Evolutionary conservation across 2,113 vertebrate species (phyloP).

Genomic region (Zosterops lateralis): DNA sequence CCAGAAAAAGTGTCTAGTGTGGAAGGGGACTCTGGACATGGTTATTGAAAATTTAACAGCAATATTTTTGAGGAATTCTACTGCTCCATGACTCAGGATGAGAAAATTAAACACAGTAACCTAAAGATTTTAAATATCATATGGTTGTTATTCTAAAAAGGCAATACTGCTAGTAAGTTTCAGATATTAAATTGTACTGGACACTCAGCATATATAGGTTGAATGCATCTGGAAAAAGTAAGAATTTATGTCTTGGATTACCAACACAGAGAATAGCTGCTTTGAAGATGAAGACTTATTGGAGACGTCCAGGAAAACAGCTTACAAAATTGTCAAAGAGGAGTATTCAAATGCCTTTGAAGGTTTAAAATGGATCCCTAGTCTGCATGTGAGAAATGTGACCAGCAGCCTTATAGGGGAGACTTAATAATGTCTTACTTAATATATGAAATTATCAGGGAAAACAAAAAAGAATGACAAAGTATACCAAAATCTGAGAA

Average conservation of each 20-base stretch:
- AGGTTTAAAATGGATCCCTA: not conserved
- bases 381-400: not conserved
- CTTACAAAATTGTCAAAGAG: not conserved
- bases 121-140: not conserved
- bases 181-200: not conserved
- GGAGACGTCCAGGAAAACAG: not conserved
- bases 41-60: not conserved
- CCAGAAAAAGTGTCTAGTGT: not conserved
- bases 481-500: not conserved
- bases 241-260: not conserved
- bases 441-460: not conserved
- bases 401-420: not conserved
- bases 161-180: not conserved
- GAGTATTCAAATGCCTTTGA: not conserved
- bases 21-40: not conserved
- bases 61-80: not conserved
- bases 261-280: not conserved
- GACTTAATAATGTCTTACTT: not conserved
- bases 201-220: not conserved
- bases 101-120: not conserved
- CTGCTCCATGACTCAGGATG: not conserved
- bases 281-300: not conserved
- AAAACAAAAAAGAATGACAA: not conserved
- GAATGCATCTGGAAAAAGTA: not conserved
- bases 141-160: not conserved